Evolutionary conservation across 2,797 vertebrate species (phyloP), one percentile per base, ranked within the genome.

Genomic region (Arnoldichthys spilopterus): DNA sequence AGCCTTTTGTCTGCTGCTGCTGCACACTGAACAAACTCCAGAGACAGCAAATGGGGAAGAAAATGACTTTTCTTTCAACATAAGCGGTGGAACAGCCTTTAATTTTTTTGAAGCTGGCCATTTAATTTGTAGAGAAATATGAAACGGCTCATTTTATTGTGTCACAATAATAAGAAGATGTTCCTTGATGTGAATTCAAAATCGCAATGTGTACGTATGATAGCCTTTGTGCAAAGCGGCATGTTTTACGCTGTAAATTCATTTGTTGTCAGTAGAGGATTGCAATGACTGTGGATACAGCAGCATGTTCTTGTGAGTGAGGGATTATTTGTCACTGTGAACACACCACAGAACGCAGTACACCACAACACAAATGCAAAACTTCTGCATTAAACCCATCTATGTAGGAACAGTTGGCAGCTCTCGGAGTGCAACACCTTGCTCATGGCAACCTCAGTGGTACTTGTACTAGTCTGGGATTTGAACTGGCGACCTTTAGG

Each of bases 61-160:
- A 59, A 79, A 68, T 32, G 43, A 18, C 51, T 79, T 79, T 37
- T 26, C 53, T 74, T 79, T 68, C 64, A 73, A 32, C 43, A 20
- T 20, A 6, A 59, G 56, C 28, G 26, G 5, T 30, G 56, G 53
- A 59, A 73, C 63, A 54, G 59, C 15, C 71, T 67, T 79, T 73
- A 67, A 34, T 67, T 74, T 73, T 73, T 59, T 15, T 30, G 47
- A 9, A 26, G 1, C 20, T 72, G 32, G 40, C 32, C 22, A 37
- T 72, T 22, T 0, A 18, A 20, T 64, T 24, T 22, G 20, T 40
- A 43, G 34, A 64, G 34, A 43, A 22, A 22, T 40, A 40, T 64
- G 24, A 40, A 64, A 67, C 7, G 64, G 22, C 40, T 24, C 2
- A 11, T 67, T 67, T 67, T 30, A 59, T 30, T 28, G 43, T 45